Percentiles rank a stretch among this genome's conserved stretches.
phyloP scores from a whole-genome alignment of 2,113 vertebrate species.

The Apteryx owenii region DNA sequence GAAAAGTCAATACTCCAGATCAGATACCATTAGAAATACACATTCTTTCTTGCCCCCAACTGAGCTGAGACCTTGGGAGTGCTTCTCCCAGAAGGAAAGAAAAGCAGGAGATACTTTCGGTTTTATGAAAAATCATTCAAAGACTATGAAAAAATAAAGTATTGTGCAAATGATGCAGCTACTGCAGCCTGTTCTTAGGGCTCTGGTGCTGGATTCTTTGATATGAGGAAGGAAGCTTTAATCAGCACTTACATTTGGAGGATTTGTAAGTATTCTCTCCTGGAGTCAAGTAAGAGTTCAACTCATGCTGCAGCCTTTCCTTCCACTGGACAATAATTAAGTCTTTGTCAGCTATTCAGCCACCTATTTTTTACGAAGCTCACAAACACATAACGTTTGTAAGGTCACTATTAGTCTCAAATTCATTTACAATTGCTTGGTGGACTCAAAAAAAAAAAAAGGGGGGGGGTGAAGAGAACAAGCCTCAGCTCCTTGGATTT shows the following conservation, averaged over 20 bases:
- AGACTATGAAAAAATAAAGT: not conserved
- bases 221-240: not conserved
- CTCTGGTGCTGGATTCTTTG: not conserved
- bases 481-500: not conserved
- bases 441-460: not conserved
- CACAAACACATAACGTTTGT: not conserved
- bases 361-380: not conserved
- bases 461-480: not conserved
- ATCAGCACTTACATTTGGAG: not conserved
- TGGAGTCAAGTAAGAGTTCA: not conserved
- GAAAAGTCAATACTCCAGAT: not conserved
- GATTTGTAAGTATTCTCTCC: not conserved
- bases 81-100: not conserved
- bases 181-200: not conserved
- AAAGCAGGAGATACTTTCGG: not conserved
- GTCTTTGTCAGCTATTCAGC: not conserved
- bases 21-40: not conserved
- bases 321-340: not conserved
- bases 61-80: constrained; percentile 14
- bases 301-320: not conserved
- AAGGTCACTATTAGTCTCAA: not conserved
- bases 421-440: not conserved
- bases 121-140: not conserved
- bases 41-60: not conserved
- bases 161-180: not conserved